Evolutionary conservation across 2,797 vertebrate genomes (phyloP), one percentile per base, ranked within the genome.

Genomic region (Calcarius lapponicus): DNA sequence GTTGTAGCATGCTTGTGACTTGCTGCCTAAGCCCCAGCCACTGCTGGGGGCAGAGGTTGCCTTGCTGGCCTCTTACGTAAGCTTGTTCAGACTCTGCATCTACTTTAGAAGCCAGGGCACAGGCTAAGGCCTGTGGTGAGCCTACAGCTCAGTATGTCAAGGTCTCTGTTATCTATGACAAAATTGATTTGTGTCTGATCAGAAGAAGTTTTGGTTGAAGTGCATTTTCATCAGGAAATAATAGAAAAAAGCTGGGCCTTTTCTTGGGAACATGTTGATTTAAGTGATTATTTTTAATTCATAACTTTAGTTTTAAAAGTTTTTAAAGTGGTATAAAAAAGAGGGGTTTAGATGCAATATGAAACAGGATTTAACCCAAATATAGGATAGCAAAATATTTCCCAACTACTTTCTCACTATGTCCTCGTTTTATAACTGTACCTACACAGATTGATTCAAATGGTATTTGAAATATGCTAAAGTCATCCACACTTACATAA

Each of bases 401-500:
- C 67, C 56, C 43, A 69, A 54, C 54, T 85, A 32, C 47, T 88
- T 91, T 42, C 60, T 92, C 85, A 29, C 51, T 73, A 28, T 71
- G 61, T 69, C 89, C 90, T 56, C 34, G 1, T 92, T 93, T 94
- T 79, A 28, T 80, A 92, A 78, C 61, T 36, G 47, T 92, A 81
- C 70, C 42, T 91, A 91, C 79, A 80, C 73, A 91, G 66, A 83
- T 88, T 73, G 81, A 84, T 86, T 92, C 76, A 88, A 88, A 70
- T 76, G 36, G 14, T 81, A 92, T 81, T 67, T 95, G 66, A 90
- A 88, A 65, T 88, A 80, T 56, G 87, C 90, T 84, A 26, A 85
- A 92, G 73, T 90, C 66, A 92, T 91, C 78, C 80, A 24, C 38
- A 13, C 36, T 95, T 96, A 88, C 9, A 53, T 95, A 93, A 92